A percentile compares a stretch with the other conserved stretches of the same genome.
phyloP scores from a whole-genome alignment of 2,888 invertebrate genomes.

The Laspeyria flexula region DNA sequence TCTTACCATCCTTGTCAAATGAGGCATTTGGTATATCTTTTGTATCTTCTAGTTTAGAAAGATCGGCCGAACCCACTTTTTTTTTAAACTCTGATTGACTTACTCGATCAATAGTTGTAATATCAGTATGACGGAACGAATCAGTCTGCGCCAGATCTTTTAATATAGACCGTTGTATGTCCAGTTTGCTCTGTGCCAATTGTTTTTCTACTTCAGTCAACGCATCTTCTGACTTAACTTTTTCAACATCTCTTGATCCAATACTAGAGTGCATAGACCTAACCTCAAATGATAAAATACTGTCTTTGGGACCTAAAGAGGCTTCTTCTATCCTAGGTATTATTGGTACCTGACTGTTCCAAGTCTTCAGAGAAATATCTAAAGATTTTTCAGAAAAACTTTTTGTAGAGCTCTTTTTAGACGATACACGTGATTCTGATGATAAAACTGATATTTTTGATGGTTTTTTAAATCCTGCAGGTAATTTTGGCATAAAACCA shows the following conservation, averaged over 20 bases:
- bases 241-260: conserved; percentile 31
- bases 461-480: background rate
- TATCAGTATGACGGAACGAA: background rate
- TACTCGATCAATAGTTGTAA: conserved; percentile 48
- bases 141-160: conserved; percentile 70
- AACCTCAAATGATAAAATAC: conserved; percentile 66
- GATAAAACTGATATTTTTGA: background rate
- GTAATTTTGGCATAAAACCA: conserved; percentile 86
- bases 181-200: conserved; percentile 66
- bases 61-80: too few relatives aligned
- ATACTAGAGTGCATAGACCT: conserved; percentile 68
- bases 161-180: conserved; percentile 74
- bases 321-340: conserved; percentile 54
- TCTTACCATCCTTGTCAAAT: too few relatives aligned
- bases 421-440: conserved; percentile 10
- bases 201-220: conserved; percentile 59
- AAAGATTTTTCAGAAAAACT: conserved; percentile 52
- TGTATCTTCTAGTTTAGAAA: too few relatives aligned
- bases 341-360: conserved; percentile 69
- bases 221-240: conserved; percentile 47
- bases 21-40: too few relatives aligned
- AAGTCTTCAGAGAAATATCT: conserved; percentile 67
- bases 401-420: conserved; percentile 6
- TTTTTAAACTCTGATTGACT: too few relatives aligned
- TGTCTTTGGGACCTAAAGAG: conserved; percentile 57